Evolutionary conservation across 2,888 invertebrate genomes (phyloP), one percentile per base, ranked within the genome.

Genomic region (Sminthurides aquaticus): DNA sequence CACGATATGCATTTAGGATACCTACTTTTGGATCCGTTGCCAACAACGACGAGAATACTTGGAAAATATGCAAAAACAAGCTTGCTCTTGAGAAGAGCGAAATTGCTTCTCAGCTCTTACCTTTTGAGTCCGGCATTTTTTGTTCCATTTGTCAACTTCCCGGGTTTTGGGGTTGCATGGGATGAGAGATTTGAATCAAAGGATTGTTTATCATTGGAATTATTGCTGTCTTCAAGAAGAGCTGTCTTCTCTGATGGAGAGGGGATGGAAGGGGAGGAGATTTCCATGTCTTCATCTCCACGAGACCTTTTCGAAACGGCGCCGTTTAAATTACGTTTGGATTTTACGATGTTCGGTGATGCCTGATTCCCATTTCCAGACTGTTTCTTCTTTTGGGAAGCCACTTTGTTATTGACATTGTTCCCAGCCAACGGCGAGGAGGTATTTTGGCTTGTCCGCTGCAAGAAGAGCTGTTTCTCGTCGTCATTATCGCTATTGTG

Each of bases 51-150:
- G n/a, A n/a, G n/a, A n/a, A n/a, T n/a, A 43, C 43, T 43, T 43
- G 43, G 43, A 43, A 18, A 43, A 43, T 8, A 43, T 11, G 43
- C 8, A 43, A 43, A 43, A 43, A 43, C n/a, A 43, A 43, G 43
- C 11, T 43, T 43, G 18, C 18, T 43, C 43, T 11, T 11, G 11
- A 18, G 43, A 18, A 43, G 43, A 43, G 43, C 43, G 43, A 11
- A 18, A 43, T 43, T 43, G n/a, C n/a, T n/a, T n/a, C n/a, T n/a
- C n/a, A n/a, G n/a, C n/a, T n/a, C 56, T 66, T 67, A 74, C 74
- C 74, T 68, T 62, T 74, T 74, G 55, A 74, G 64, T n/a, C 71
- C 71, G 5, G 69, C 66, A 26, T 71, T 66, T 55, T 74, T 74
- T 11, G 71, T 68, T 22, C 74, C 74, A 62, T 72, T 74, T 27